Percentiles rank a stretch among this genome's conserved stretches.
These are phyloP conservation scores for Lontra canadensis DNA, from an alignment of 2,113 vertebrate species.

Conservation along the genomic window DNA sequence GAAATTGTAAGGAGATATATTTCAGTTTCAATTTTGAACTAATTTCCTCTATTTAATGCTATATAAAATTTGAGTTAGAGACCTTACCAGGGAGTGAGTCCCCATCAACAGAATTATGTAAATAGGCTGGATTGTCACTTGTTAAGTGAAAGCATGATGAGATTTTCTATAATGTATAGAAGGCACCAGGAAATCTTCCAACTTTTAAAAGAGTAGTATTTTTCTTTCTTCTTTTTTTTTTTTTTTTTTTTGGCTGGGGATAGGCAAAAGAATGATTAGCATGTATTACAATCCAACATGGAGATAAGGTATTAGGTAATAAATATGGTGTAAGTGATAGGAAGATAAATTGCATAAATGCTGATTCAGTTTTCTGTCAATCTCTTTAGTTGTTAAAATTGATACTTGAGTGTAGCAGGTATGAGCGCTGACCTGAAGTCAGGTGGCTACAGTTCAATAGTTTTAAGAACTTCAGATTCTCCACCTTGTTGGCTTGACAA, in stretches of 20 bases:
- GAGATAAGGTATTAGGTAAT: not conserved
- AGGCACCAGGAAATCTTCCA: not conserved
- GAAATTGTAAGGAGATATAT: not conserved
- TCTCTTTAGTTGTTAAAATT: not conserved
- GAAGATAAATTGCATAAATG: not conserved
- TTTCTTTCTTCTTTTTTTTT: not conserved
- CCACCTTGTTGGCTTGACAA: not conserved
- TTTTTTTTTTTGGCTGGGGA: not conserved
- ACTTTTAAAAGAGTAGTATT: not conserved
- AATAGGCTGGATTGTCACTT: not conserved
- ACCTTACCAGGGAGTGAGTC: not conserved
- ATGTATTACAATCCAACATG: not conserved
- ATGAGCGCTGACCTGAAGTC: not conserved
- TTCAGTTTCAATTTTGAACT: not conserved
- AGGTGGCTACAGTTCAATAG: not conserved
- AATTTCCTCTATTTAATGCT: not conserved
- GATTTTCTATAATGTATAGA: not conserved
- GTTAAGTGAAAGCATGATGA: not conserved
- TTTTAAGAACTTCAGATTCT: conserved; percentile 33
- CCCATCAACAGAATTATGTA: not conserved
- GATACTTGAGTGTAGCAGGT: fast-evolving
- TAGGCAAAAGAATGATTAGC: not conserved
- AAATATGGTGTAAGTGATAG: not conserved
- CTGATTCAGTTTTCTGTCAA: not conserved
- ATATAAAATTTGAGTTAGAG: not conserved